Conservation (phyloP, 2,113 vertebrate genomes). For the Merops nubicus region DNA sequence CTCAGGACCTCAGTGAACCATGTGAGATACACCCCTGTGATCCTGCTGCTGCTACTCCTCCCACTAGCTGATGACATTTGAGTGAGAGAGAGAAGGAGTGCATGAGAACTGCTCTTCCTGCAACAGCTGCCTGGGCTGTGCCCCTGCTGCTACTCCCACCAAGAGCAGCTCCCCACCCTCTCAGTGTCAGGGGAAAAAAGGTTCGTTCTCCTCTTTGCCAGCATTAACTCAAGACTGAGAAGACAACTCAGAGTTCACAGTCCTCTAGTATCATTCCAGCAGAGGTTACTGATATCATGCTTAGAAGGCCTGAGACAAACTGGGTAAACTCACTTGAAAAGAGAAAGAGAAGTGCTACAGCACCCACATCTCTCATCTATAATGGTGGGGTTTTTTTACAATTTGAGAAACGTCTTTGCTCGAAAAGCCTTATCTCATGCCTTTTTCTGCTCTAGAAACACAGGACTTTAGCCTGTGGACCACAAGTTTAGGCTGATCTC, state of each 20-base stretch:
- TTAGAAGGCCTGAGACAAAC: background rate
- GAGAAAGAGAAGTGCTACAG: background rate
- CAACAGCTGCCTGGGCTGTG: background rate
- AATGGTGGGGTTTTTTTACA: background rate
- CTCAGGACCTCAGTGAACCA: background rate
- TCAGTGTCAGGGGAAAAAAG: background rate
- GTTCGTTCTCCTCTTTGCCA: background rate
- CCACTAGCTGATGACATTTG: constrained; percentile 17
- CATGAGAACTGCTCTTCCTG: constrained; percentile 20
- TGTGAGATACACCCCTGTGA: background rate
- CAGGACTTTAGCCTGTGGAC: background rate
- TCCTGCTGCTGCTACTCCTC: background rate
- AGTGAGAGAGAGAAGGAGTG: background rate
- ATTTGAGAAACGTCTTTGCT: background rate
- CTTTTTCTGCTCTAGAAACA: background rate
- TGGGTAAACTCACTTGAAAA: background rate
- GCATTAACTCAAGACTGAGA: background rate
- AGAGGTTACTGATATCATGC: background rate
- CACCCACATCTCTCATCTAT: background rate
- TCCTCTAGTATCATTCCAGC: background rate
- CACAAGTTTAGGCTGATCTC: background rate
- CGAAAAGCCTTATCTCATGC: background rate
- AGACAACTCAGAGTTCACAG: background rate
- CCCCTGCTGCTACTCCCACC: background rate
- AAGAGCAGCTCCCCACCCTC: background rate